Conservation (phyloP, 2,797 vertebrate genomes). For the Heteromormyrus szaboi region DNA sequence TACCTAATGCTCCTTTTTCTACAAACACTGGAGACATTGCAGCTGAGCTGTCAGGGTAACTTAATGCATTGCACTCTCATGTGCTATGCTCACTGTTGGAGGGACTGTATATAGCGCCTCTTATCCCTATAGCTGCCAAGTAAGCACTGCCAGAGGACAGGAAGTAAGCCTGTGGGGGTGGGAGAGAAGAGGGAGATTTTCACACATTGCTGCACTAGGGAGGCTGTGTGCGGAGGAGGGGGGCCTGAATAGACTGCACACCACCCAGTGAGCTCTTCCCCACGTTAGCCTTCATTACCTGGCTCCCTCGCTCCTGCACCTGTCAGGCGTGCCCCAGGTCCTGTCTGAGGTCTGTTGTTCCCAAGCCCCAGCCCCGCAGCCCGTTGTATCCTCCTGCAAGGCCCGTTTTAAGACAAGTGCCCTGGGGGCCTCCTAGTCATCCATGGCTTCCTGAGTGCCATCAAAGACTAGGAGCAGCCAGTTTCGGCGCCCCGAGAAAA, state of each 20-base stretch:
- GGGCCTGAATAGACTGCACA: neutral
- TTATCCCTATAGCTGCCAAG: neutral
- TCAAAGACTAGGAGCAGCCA: slow-evolving; percentile 2
- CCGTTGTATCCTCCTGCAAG: neutral
- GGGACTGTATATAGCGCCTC: neutral
- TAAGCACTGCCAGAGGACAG: neutral
- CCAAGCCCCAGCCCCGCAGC: neutral
- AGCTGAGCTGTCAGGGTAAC: neutral
- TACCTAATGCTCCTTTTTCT: neutral
- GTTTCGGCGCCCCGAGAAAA: neutral
- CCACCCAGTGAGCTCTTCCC: neutral
- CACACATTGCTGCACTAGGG: neutral
- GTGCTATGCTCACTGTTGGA: neutral
- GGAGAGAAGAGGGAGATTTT: slow-evolving; percentile 12
- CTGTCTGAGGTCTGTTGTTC: neutral
- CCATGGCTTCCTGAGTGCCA: neutral
- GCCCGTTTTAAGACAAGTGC: neutral
- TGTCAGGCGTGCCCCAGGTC: neutral
- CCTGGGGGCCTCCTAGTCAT: neutral
- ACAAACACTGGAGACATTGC: neutral
- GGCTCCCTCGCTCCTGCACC: neutral
- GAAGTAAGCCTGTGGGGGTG: slow-evolving; percentile 1
- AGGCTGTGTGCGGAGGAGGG: neutral
- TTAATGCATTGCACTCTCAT: neutral
- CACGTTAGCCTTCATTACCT: neutral